Conservation (phyloP, 2,113 vertebrate species). For the Leiothrix lutea region DNA sequence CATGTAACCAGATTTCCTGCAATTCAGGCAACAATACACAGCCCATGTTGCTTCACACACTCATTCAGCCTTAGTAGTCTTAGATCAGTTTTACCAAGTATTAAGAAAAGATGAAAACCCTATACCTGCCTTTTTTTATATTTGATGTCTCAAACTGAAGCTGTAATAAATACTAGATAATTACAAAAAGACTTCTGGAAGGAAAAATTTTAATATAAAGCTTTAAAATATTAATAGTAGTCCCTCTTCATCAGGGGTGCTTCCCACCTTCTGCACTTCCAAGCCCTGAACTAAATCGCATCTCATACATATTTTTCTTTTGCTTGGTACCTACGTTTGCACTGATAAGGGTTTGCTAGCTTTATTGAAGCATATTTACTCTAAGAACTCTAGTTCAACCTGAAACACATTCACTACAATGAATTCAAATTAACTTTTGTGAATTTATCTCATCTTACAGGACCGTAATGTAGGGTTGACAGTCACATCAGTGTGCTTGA, state of each 20-base stretch:
- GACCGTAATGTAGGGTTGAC: not conserved
- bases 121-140: not conserved
- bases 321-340: not conserved
- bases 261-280: not conserved
- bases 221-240: not conserved
- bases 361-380: not conserved
- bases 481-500: not conserved
- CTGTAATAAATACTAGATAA: not conserved
- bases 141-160: not conserved
- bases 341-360: not conserved
- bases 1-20: not conserved
- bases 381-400: not conserved
- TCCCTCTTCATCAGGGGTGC: not conserved
- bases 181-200: not conserved
- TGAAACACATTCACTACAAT: not conserved
- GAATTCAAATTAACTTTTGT: not conserved
- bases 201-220: not conserved
- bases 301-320: not conserved
- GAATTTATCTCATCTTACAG: not conserved
- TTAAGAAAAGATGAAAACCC: not conserved
- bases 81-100: not conserved
- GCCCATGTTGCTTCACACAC: not conserved
- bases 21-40: not conserved
- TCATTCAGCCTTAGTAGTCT: not conserved
- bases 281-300: fast-evolving